Conservation (phyloP, 1,140 invertebrate genomes). For the Acromyrmex charruanus region DNA sequence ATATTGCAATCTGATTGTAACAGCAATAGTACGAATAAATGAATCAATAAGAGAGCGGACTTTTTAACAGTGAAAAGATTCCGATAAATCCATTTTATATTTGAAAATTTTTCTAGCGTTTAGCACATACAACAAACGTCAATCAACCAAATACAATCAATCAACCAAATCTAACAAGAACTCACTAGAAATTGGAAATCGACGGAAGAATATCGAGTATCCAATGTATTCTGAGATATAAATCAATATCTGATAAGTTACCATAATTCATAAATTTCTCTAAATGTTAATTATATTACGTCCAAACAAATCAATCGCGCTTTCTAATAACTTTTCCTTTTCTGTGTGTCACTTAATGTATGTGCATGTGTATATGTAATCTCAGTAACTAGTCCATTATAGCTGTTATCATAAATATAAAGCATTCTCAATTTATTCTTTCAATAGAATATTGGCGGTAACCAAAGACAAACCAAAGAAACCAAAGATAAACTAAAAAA, state of each 20-base stretch:
- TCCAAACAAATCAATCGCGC: background rate
- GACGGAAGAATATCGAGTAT: background rate
- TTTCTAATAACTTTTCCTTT: background rate
- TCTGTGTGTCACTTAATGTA: background rate
- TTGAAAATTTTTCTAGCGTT: slow-evolving; percentile 4
- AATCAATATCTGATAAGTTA: background rate
- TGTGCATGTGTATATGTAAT: background rate
- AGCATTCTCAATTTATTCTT: too few relatives aligned
- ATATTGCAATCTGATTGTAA: slow-evolving; percentile 48
- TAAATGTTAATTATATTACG: background rate
- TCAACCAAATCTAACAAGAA: background rate
- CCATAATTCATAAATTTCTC: background rate
- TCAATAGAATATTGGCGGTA: too few relatives aligned
- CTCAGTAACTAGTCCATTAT: background rate
- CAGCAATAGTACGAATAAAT: slow-evolving; percentile 28
- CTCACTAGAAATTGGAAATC: slow-evolving; percentile 3
- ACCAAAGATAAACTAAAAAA: too few relatives aligned
- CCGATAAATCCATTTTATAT: slow-evolving; percentile 19
- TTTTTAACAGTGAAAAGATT: slow-evolving; percentile 4
- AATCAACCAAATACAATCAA: slow-evolving; percentile 28
- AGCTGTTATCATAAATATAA: too few relatives aligned
- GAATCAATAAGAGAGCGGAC: slow-evolving; percentile 10
- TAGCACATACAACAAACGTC: background rate
- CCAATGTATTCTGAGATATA: background rate
- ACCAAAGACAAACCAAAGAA: too few relatives aligned